Evolutionary conservation across 2,797 vertebrate genomes (phyloP).

Genomic region (Crocodylus rhombifer): DNA sequence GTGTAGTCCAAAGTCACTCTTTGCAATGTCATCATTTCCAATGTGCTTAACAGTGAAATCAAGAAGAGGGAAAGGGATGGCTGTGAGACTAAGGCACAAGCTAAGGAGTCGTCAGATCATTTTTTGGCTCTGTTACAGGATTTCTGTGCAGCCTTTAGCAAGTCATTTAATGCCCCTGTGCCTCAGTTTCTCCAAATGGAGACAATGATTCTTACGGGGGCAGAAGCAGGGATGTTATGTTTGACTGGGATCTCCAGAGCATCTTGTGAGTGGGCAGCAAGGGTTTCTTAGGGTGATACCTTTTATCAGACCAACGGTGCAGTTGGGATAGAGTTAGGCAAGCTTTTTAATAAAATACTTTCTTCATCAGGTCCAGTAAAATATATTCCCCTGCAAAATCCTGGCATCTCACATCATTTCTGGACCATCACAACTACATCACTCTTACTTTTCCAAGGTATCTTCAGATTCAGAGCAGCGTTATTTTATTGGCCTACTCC

Average conservation of each 20-base stretch:
- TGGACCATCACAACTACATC: no score
- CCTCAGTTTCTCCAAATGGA: background rate
- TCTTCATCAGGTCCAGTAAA: no score
- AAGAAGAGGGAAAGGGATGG: accelerated
- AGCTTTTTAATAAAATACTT: no score
- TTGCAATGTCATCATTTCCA: background rate
- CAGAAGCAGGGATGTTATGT: background rate
- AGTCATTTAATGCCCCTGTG: background rate
- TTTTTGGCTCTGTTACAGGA: background rate
- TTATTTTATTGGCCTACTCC: background rate
- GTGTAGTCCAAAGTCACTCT: background rate
- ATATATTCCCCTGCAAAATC: no score
- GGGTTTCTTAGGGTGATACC: background rate
- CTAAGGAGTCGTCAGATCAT: no score
- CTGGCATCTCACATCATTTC: no score
- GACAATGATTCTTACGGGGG: background rate
- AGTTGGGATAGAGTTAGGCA: background rate
- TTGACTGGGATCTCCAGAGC: background rate
- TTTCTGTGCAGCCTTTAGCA: background rate
- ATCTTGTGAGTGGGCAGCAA: background rate
- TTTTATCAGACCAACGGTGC: accelerated
- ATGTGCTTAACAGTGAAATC: background rate
- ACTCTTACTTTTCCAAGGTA: no score
- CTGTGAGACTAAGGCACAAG: background rate
- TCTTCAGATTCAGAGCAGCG: background rate